Percentiles rank a stretch among this genome's conserved stretches.
Conservation (phyloP, 2,888 invertebrate species). For the Clunio marinus region DNA sequence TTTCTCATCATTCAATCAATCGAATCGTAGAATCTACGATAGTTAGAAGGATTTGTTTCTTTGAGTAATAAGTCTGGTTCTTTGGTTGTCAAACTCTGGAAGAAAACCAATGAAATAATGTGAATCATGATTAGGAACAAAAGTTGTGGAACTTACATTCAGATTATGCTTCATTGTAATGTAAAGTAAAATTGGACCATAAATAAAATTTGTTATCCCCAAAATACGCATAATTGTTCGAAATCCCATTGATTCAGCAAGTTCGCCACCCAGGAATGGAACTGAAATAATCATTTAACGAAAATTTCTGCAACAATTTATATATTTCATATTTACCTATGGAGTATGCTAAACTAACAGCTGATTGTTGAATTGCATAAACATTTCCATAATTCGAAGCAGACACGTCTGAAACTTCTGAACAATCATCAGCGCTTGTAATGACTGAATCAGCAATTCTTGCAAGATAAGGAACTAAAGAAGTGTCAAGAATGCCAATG, state of each 20-base stretch:
- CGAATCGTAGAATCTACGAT: slow-evolving; percentile 40
- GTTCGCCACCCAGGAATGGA: slow-evolving; percentile 68
- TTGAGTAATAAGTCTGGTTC: slow-evolving; percentile 40
- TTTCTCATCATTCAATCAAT: slow-evolving; percentile 38
- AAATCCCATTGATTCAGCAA: slow-evolving; percentile 66
- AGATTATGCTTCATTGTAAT: slow-evolving; percentile 44
- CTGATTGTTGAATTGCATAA: slow-evolving; percentile 78
- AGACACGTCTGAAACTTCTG: slow-evolving; percentile 40
- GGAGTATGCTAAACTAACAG: slow-evolving; percentile 76
- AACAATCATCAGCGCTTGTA: slow-evolving; percentile 47
- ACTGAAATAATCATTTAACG: slow-evolving; percentile 52
- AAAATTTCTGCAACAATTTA: background rate
- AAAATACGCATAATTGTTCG: slow-evolving; percentile 69
- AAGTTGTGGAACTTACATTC: slow-evolving; percentile 39
- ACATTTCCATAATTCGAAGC: slow-evolving; percentile 68
- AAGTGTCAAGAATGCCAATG: slow-evolving; percentile 75
- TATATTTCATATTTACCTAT: slow-evolving; percentile 58
- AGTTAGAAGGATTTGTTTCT: slow-evolving; percentile 37
- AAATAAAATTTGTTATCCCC: slow-evolving; percentile 64
- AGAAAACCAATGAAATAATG: too few relatives aligned
- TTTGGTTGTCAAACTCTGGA: slow-evolving; percentile 40
- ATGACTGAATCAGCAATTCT: slow-evolving; percentile 59
- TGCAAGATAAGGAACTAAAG: slow-evolving; percentile 72
- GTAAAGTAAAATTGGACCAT: slow-evolving; percentile 62
- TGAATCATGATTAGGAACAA: too few relatives aligned